Evolutionary conservation across 1,140 invertebrate species (phyloP).

Genomic region (Brachionus asplanchnoidis): DNA sequence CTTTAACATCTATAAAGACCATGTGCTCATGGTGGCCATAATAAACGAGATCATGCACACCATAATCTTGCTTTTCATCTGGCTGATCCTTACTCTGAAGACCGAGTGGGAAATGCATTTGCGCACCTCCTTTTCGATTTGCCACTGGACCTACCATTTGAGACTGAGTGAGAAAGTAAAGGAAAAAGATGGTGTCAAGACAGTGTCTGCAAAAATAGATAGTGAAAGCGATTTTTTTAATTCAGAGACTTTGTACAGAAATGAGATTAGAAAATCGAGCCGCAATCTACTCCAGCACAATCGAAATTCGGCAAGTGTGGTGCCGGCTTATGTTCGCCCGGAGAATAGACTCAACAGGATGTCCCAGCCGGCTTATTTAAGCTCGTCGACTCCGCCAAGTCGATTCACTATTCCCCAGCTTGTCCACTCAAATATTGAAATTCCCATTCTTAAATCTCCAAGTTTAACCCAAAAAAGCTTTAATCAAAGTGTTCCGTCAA

Average conservation of each 20-base stretch:
- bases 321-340: neutral
- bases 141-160: slow-evolving; percentile 28
- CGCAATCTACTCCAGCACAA: neutral
- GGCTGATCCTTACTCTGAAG: neutral
- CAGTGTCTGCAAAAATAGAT: neutral
- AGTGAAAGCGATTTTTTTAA: slow-evolving; percentile 9
- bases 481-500: neutral
- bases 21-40: neutral
- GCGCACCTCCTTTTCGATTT: neutral
- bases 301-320: neutral
- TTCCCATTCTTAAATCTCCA: neutral
- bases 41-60: slow-evolving; percentile 18
- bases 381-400: neutral
- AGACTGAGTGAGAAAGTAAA: neutral
- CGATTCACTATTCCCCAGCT: neutral
- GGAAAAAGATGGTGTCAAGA: neutral
- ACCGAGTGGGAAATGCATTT: slow-evolving; percentile 25
- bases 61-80: neutral
- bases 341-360: slow-evolving; percentile 10
- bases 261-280: slow-evolving; percentile 26
- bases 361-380: neutral
- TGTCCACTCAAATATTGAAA: neutral
- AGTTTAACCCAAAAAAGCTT: neutral
- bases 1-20: neutral
- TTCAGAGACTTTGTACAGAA: slow-evolving; percentile 26